Evolutionary conservation across 1,140 invertebrate species (phyloP).

Genomic region (Megalopta genalis): DNA sequence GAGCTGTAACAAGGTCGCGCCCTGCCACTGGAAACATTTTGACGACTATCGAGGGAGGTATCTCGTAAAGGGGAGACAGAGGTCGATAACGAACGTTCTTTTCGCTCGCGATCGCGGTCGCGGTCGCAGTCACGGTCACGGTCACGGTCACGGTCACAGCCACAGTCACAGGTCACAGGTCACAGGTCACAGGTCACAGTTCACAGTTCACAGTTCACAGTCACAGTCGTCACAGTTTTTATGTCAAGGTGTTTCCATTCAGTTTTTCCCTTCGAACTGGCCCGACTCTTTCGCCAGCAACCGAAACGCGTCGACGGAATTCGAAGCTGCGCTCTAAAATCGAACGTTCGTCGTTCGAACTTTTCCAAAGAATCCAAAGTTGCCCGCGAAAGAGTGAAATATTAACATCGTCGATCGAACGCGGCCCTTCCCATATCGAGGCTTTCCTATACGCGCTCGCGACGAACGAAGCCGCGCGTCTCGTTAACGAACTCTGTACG

Average conservation of each 20-base stretch:
- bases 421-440: not conserved
- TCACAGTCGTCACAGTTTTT: not conserved
- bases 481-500: not conserved
- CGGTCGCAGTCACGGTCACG: not conserved
- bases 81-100: slow-evolving; percentile 10
- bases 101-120: not conserved
- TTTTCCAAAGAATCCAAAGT: too few species aligned
- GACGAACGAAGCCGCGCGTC: not conserved
- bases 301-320: too few species aligned
- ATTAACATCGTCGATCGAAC: not conserved
- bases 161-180: too few species aligned
- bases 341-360: too few species aligned
- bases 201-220: too few species aligned
- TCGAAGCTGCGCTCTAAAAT: too few species aligned
- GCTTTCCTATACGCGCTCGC: not conserved
- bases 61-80: slow-evolving; percentile 27
- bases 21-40: slow-evolving; percentile 39
- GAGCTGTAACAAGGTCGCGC: too few species aligned
- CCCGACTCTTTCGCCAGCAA: too few species aligned
- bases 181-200: too few species aligned
- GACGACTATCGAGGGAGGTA: not conserved
- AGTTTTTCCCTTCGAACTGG: not conserved
- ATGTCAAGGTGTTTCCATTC: slow-evolving; percentile 38
- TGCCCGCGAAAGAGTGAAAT: too few species aligned
- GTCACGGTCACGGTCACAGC: too few species aligned